Percentiles rank a stretch among this genome's conserved stretches.
Evolutionary conservation across 2,113 vertebrate species (phyloP).

Genomic region (Illadopsis cleaveri): DNA sequence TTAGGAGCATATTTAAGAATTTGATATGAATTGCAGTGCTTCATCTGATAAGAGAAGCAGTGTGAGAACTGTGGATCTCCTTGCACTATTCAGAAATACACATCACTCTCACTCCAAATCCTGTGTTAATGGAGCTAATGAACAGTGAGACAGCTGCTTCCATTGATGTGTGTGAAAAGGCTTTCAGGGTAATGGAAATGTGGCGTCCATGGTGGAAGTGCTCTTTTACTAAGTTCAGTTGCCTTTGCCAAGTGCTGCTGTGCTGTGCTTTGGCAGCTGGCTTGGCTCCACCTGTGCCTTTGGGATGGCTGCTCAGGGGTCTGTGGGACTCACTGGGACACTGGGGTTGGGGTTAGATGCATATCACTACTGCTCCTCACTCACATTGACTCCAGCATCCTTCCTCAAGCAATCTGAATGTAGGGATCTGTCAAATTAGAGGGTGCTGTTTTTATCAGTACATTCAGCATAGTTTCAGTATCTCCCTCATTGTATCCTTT

Average conservation of each 20-base stretch:
- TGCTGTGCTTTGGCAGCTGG: conserved; percentile 8
- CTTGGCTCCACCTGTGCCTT: conserved; percentile 2
- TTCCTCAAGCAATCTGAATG: neutral
- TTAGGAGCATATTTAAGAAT: neutral
- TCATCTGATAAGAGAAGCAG: neutral
- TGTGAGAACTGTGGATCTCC: conserved; percentile 7
- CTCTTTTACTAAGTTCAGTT: neutral
- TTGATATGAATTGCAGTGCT: neutral
- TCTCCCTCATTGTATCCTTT: conserved; percentile 8
- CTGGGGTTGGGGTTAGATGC: neutral
- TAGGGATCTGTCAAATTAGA: conserved; percentile 3
- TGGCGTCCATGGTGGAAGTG: neutral
- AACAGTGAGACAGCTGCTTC: conserved; percentile 7
- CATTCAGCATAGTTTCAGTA: neutral
- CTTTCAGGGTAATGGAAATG: neutral
- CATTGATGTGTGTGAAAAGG: neutral
- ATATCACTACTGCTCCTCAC: neutral
- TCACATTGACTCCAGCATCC: neutral
- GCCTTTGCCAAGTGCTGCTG: conserved; percentile 30
- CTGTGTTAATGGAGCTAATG: neutral
- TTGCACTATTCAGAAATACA: conserved; percentile 28
- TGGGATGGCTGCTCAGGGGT: neutral
- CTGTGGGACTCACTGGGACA: neutral
- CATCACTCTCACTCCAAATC: neutral
- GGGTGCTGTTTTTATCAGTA: neutral